Base-by-base conservation (phyloP, 2,888 invertebrate genomes). In the Drosophila melanosoma region DNA sequence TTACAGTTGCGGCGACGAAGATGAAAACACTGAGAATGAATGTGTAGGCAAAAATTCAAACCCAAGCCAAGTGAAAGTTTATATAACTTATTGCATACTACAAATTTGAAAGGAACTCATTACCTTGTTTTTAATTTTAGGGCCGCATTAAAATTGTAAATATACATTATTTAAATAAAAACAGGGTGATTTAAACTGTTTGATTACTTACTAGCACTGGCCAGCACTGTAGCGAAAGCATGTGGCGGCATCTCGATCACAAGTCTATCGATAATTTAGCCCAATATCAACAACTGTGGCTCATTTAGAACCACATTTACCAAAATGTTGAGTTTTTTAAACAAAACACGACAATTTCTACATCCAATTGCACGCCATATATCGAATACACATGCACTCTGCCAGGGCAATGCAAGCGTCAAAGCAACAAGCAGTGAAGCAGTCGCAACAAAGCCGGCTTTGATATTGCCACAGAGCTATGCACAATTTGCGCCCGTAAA, bases 251-350 rank as follows among this genome's bases (percentile, higher is more conserved):
- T 11, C 3, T 36, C 57, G 45, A 58, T 20, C 8, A 11, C 3
- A 23, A 23, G n/a, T 17, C 38, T 61, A 56, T 63, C 81, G 78
- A 63, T 65, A 78, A 12, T 10, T 36, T 20, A 20, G 54, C 60
- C 54, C 8, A 59, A 51, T 35, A 45, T 59, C 61, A 71, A 70
- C 69, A 68, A 67, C 52, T 58, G 52, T 26, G n/a, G 49, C 42
- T 54, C 29, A 32, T 51, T 60, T 60, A 49, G 32, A 61, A 58
- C 61, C 45, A 45, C 15, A 23, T 80, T 56, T 57, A 29, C 20
- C 36, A 81, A 83, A 81, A 91, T 92, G 91, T 82, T 91, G 56
- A 83, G 84, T 69, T 82, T 92, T 52, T 81, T 91, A 79, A 91
- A 76, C 78, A 91, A 89, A 86, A 82, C 89, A 3, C 76, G 82